Evolutionary conservation across 2,113 vertebrate genomes (phyloP).

Genomic region (Paralichthys olivaceus): DNA sequence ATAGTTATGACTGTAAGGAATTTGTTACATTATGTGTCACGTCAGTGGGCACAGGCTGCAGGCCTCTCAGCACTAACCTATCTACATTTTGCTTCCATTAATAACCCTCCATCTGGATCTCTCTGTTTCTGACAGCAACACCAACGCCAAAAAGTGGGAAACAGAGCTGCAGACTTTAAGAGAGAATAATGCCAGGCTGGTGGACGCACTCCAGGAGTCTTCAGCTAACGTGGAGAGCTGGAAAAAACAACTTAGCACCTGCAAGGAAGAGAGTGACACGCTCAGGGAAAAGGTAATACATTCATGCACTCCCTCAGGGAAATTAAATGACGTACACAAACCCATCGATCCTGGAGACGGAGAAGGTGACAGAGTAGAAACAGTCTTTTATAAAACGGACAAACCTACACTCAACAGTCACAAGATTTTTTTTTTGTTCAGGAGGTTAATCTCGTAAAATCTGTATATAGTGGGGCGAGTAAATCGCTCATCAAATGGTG

Average conservation of each 20-base stretch:
- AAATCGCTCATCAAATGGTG: background rate
- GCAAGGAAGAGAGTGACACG: conserved; percentile 91
- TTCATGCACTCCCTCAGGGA: conserved; percentile 13
- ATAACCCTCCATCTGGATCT: conserved; percentile 22
- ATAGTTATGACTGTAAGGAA: conserved; percentile 29
- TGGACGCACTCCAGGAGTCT: conserved; percentile 90
- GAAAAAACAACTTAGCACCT: conserved; percentile 90
- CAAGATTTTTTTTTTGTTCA: no score
- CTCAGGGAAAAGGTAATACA: conserved; percentile 88
- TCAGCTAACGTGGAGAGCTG: conserved; percentile 92
- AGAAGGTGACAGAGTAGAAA: conserved; percentile 7
- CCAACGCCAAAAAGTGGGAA: conserved; percentile 95
- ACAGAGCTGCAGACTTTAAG: conserved; percentile 91
- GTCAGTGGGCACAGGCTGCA: conserved; percentile 24
- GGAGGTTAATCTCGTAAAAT: background rate
- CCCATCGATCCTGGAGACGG: background rate
- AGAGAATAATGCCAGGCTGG: conserved; percentile 92
- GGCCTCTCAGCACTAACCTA: conserved; percentile 37
- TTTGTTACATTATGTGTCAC: conserved; percentile 28
- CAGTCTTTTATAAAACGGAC: background rate
- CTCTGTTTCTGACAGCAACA: conserved; percentile 79
- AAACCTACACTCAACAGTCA: conserved; percentile 9
- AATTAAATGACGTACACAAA: conserved; percentile 24
- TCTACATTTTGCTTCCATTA: conserved; percentile 30
- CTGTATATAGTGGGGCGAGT: background rate